Base-by-base conservation (phyloP, 2,797 vertebrate genomes). In the Lutjanus campechanus region DNA sequence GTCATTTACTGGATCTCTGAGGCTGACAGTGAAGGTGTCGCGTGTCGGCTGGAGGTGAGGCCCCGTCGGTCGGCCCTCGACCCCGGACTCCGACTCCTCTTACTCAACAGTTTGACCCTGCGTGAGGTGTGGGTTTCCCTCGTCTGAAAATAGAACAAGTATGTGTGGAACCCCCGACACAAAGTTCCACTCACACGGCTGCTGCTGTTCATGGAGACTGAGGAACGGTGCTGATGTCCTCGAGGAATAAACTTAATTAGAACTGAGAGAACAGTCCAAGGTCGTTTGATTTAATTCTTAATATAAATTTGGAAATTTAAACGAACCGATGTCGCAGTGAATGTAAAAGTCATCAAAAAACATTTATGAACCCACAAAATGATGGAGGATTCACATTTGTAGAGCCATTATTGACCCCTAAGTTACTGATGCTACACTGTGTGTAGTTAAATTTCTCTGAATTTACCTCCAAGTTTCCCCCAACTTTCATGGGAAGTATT, bases 91-190 rank as follows among this genome's bases (percentile, higher is more conserved):
- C 22, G 2, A 7, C 58, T 50, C 20, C 46, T 63, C 46, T 76
- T 40, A 69, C 74, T 65, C 82, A 47, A 54, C 77, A 67, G 71
- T 69, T 62, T 72, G 25, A 72, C 1, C 47, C 67, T 55, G 70
- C 17, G 58, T 71, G 76, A 83, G 72, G 56, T 79, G 74, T 76
- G 85, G 88, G 77, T 84, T 84, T 86, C 86, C 89, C 89, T 58
- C 41, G 0, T 81, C 87, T 86, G 72, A 72, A 89, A 86, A 92
- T 90, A 90, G 85, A 61, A 49, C 61, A 47, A 36, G 73, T 56
- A 75, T 70, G 67, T 44, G 58, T 43, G 72, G 56, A 68, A 19
- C 60, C 40, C 70, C 20, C 0, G 29, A 36, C 29, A 36, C 29
- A 36, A 36, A 36, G 29, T 36, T 36, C 29, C 29, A 36, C 19